A percentile compares a stretch with the other conserved stretches of the same genome.
These are phyloP conservation scores for Platorchestia sp. DNA, from an alignment of 1,140 invertebrate genomes.

Conservation along the genomic window DNA sequence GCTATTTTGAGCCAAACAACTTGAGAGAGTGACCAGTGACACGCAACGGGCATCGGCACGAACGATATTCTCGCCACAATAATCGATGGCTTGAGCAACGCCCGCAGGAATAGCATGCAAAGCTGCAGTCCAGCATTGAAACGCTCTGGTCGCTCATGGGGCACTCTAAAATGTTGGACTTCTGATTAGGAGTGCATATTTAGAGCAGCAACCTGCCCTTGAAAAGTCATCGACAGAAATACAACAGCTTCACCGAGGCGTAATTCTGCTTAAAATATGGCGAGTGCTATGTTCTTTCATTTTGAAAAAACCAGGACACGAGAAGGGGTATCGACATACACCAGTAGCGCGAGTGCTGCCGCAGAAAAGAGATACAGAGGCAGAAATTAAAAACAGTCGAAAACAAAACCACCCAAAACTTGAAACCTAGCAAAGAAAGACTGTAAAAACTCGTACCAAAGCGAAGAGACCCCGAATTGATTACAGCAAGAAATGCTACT, in stretches of 20 bases:
- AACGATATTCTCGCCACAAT: background rate
- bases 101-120: slow-evolving; percentile 30
- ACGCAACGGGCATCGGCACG: background rate
- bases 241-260: background rate
- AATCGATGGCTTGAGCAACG: background rate
- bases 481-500: too few relatives aligned
- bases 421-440: background rate
- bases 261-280: background rate
- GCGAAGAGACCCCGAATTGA: too few relatives aligned
- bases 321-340: background rate
- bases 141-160: background rate
- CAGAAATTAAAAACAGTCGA: background rate
- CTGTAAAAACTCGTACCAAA: too few relatives aligned
- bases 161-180: background rate
- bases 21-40: slow-evolving; percentile 50
- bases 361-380: background rate
- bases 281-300: background rate
- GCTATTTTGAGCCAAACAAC: slow-evolving; percentile 45
- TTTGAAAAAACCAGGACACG: background rate
- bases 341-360: background rate
- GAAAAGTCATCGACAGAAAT: background rate
- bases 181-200: slow-evolving; percentile 16
- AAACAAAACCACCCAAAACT: background rate
- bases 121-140: background rate
- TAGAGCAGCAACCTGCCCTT: background rate